phyloP scores from a whole-genome alignment of 2,113 vertebrate genomes.

The Pterocles orientalis region DNA sequence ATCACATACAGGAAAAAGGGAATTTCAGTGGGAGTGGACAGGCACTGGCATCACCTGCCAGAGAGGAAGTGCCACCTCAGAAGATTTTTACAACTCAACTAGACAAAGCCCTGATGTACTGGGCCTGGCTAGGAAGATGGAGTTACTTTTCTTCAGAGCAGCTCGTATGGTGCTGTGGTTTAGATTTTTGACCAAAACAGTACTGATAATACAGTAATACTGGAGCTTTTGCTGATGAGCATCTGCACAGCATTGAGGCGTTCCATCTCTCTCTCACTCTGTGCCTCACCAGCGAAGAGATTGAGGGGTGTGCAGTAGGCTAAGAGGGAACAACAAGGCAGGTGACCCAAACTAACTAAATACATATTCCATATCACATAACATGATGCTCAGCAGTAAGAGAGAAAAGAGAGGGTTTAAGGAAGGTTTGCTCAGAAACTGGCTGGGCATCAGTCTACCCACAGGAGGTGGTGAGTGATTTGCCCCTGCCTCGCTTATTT shows the following conservation, averaged over 20 bases:
- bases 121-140: no score
- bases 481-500: not conserved
- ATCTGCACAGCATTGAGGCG: not conserved
- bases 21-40: not conserved
- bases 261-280: not conserved
- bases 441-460: not conserved
- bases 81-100: not conserved
- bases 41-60: not conserved
- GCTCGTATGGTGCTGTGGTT: fast-evolving
- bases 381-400: fast-evolving
- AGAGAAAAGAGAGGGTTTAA: not conserved
- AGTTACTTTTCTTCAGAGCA: not conserved
- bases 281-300: not conserved
- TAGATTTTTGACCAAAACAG: not conserved
- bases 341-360: not conserved
- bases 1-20: not conserved
- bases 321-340: not conserved
- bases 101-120: not conserved
- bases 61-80: not conserved
- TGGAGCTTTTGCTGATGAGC: not conserved
- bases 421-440: not conserved
- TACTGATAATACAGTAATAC: not conserved
- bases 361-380: not conserved
- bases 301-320: not conserved
- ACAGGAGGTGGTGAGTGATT: fast-evolving